Conservation (phyloP, 2,888 invertebrate genomes). For the Serripes groenlandicus region DNA sequence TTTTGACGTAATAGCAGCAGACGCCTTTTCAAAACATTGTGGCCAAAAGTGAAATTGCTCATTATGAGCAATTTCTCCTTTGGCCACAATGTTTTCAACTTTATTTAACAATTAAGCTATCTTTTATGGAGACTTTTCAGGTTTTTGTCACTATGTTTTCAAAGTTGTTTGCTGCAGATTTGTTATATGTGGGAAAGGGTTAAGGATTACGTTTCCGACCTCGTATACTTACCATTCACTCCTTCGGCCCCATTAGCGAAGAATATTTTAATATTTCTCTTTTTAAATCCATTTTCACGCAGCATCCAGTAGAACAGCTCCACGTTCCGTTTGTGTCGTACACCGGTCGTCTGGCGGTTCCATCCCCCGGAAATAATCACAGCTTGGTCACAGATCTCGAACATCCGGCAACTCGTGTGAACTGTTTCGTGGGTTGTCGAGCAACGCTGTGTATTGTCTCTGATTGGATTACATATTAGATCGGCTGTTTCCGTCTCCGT, state of each 20-base stretch:
- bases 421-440: slow-evolving; percentile 86
- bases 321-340: slow-evolving; percentile 84
- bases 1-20: background rate
- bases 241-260: slow-evolving; percentile 87
- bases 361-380: slow-evolving; percentile 88
- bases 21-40: background rate
- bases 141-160: too few relatives aligned
- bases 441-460: slow-evolving; percentile 87
- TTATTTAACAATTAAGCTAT: too few relatives aligned
- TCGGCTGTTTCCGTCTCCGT: slow-evolving; percentile 85
- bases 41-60: background rate
- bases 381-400: slow-evolving; percentile 88
- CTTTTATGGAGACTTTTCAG: too few relatives aligned
- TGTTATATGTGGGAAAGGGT: too few relatives aligned
- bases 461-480: slow-evolving; percentile 86
- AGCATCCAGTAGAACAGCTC: slow-evolving; percentile 86
- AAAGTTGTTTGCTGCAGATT: too few relatives aligned
- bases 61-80: background rate
- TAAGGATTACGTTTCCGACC: too few relatives aligned
- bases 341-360: slow-evolving; percentile 87
- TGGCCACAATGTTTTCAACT: background rate
- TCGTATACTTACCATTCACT: slow-evolving; percentile 81
- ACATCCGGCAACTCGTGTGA: slow-evolving; percentile 86
- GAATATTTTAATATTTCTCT: slow-evolving; percentile 87
- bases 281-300: slow-evolving; percentile 86